Evolutionary conservation across 1,140 invertebrate genomes (phyloP), one percentile per base, ranked within the genome.

Genomic region (Druon quercuslanigerum): DNA sequence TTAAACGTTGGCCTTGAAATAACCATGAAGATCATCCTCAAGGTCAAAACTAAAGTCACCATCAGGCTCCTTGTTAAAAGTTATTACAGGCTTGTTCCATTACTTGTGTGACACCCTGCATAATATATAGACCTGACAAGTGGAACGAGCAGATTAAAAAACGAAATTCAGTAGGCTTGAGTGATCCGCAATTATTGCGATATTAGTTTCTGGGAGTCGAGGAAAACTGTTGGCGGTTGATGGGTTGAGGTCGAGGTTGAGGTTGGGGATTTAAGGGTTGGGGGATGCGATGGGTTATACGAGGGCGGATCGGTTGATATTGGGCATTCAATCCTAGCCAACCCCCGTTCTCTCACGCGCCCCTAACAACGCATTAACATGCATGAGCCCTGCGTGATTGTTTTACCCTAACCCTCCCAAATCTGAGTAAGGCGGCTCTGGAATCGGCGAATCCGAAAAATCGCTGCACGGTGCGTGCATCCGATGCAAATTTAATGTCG

Each of bases 341-440:
- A 85, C 88, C 85, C 87, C 83, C 85, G 85, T 86, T 85, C 84
- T 86, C 86, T 86, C 87, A 84, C 87, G 82, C 87, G 85, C 84
- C 86, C 87, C 86, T 86, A 86, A 90, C 90, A 90, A 90, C 87
- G 88, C 90, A 91, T 91, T 91, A 91, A 91, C 90, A 91, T 91
- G 90, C 90, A 91, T 91, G 90, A 91, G 88, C 86, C 87, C 87
- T 89, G 88, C 88, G 88, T 91, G 90, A 91, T 91, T 90, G 90
- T 91, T 91, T 91, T 90, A 87, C 86, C 87, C 89, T 85, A 86
- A 87, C 86, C 88, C 86, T 82, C 81, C 81, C 76, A 87, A 90
- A 89, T 90, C 88, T 90, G 87, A 89, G 85, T 80, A 82, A 79
- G 83, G 76, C 83, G 83, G 76, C 71, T 50, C 54, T 74, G 78